Evolutionary conservation across 2,113 vertebrate species (phyloP), one percentile per base, ranked within the genome.

Genomic region (Oxygymnocypris stewartii): DNA sequence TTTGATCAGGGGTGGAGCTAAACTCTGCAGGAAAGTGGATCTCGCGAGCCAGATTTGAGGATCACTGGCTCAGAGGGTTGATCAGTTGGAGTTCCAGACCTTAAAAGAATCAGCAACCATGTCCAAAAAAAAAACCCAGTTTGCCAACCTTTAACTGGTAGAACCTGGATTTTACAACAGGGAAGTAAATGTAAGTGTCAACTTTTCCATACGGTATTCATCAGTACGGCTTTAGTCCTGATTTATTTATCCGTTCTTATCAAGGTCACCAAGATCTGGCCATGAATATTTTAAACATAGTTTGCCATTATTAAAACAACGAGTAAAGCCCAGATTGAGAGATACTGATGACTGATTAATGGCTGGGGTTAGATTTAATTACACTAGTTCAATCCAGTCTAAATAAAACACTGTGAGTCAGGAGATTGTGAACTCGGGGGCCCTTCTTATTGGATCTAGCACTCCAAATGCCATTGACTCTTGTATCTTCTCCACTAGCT

Each of bases 331-430:
- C 81, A 31, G 61, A 59, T 31, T 49, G 44, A 49, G 44, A 10
- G 83, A 86, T 79, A 51, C 23, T 79, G 42, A 85, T 75, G 67
- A 86, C 54, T 87, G 77, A 87, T 82, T 84, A 84, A 57, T 57
- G 23, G 11, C 82, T 71, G 44, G 67, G 69, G 65, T 51, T 20
- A 20, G 37, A 65, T 77, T 87, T 61, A 63, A 61, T 85, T 89
- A 85, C n/a, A 25, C 28, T 76, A 78, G 69, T 76, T 81, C 82
- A 51, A 67, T 37, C n/a, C 59, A 77, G 40, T 76, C 82, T 77
- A 49, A 82, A 82, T 67, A 69, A 65, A 82, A 47, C 79, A 6
- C 61, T 35, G 44, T 35, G n/a, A 82, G 61, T n/a, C 40, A 80
- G 78, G 31, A 61, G 78, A 61, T 80, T 80, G 57, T 61, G 31